Evolutionary conservation across 2,888 invertebrate species (phyloP).

Genomic region (Limnephilus marmoratus): DNA sequence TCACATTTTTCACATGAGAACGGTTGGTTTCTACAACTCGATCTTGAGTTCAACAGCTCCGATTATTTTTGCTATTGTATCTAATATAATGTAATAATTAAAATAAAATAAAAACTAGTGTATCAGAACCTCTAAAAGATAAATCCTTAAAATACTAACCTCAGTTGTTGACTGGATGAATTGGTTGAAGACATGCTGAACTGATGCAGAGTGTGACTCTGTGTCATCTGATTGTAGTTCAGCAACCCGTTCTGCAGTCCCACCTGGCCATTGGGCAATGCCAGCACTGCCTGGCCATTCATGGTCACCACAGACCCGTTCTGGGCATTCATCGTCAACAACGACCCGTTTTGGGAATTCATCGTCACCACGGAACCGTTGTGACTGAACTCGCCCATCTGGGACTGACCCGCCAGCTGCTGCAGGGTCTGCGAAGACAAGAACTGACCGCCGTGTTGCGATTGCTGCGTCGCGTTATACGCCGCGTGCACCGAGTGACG

Average conservation of each 20-base stretch:
- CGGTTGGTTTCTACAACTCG: neutral
- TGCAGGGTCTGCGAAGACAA: slow-evolving; percentile 65
- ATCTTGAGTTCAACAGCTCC: neutral
- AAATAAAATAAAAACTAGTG: too few relatives aligned
- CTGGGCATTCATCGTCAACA: neutral
- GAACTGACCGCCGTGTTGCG: slow-evolving; percentile 63
- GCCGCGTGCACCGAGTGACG: slow-evolving; percentile 92
- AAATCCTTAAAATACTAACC: slow-evolving; percentile 18
- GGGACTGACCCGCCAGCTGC: slow-evolving; percentile 69
- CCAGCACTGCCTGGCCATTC: slow-evolving; percentile 42
- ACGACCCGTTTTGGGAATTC: neutral
- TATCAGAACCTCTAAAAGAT: neutral
- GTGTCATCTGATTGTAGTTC: slow-evolving; percentile 56
- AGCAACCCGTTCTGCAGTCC: slow-evolving; percentile 40
- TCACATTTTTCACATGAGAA: too few relatives aligned
- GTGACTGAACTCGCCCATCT: slow-evolving; percentile 25
- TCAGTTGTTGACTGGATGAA: slow-evolving; percentile 55
- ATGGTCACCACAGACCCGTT: slow-evolving; percentile 13
- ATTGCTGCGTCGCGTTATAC: slow-evolving; percentile 73
- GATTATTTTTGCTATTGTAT: too few relatives aligned
- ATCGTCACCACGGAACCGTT: slow-evolving; percentile 70
- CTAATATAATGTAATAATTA: too few relatives aligned
- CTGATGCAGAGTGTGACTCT: slow-evolving; percentile 65
- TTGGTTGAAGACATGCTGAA: slow-evolving; percentile 61
- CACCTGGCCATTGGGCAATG: neutral